Conservation (phyloP, 2,888 invertebrate genomes). For the Antheraea yamamai region DNA sequence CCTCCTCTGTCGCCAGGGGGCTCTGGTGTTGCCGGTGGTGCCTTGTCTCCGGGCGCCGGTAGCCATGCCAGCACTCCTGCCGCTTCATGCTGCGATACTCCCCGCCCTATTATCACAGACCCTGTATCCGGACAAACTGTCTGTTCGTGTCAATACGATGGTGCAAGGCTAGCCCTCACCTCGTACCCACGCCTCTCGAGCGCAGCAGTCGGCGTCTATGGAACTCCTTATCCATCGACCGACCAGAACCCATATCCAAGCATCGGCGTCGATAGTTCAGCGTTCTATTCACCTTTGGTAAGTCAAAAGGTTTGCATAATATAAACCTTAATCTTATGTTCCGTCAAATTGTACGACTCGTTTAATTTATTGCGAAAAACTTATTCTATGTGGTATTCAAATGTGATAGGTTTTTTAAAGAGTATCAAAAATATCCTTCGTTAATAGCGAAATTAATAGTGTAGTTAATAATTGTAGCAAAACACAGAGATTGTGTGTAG, state of each 20-base stretch:
- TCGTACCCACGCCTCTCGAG: slow-evolving; percentile 89
- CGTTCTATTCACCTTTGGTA: slow-evolving; percentile 97
- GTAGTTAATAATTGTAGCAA: background rate
- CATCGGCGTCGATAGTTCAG: slow-evolving; percentile 96
- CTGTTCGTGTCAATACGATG: slow-evolving; percentile 97
- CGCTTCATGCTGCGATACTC: slow-evolving; percentile 92
- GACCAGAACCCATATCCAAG: slow-evolving; percentile 97
- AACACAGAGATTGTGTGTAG: background rate
- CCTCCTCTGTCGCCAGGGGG: slow-evolving; percentile 88
- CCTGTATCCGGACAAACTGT: slow-evolving; percentile 96
- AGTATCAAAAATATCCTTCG: background rate
- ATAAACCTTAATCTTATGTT: background rate
- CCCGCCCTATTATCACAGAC: slow-evolving; percentile 95
- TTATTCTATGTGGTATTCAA: background rate
- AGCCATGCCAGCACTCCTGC: slow-evolving; percentile 79
- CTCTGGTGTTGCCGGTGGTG: slow-evolving; percentile 83
- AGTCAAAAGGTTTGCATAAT: slow-evolving; percentile 69
- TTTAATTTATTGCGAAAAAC: background rate
- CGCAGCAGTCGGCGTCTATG: slow-evolving; percentile 91
- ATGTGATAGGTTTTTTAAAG: background rate
- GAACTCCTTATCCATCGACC: slow-evolving; percentile 93
- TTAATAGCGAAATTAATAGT: background rate
- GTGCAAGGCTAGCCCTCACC: slow-evolving; percentile 91
- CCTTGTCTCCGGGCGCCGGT: slow-evolving; percentile 82
- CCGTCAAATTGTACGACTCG: background rate